Conservation (phyloP, 1,140 invertebrate species). For the Diprion similis region DNA sequence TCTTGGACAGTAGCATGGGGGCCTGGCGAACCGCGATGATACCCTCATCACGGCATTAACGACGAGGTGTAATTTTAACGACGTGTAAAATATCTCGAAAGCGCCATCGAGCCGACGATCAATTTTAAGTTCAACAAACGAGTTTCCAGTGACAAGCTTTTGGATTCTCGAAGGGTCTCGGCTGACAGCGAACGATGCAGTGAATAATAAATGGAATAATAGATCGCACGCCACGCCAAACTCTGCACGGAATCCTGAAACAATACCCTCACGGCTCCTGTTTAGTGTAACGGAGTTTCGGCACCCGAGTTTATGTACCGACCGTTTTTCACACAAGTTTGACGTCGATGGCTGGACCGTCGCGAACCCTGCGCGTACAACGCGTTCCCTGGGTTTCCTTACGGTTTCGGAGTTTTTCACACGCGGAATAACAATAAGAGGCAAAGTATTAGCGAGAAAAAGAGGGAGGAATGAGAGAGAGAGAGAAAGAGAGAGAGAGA, state of each 20-base stretch:
- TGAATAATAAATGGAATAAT: conserved; percentile 7
- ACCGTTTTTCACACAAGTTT: too few relatives aligned
- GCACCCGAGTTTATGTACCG: too few relatives aligned
- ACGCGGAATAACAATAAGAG: not conserved
- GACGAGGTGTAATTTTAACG: conserved; percentile 37
- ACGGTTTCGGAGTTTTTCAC: not conserved
- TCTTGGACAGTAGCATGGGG: not conserved
- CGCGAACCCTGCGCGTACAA: too few relatives aligned
- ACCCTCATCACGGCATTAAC: conserved; percentile 12
- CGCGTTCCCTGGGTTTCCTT: not conserved
- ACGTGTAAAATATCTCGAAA: conserved; percentile 24
- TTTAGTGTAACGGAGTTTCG: too few relatives aligned
- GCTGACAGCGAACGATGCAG: not conserved
- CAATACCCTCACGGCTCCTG: too few relatives aligned
- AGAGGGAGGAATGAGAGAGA: not conserved
- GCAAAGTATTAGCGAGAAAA: not conserved
- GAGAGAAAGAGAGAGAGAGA: too few relatives aligned
- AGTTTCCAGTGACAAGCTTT: conserved; percentile 26
- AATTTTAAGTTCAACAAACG: conserved; percentile 48
- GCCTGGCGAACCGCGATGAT: too few relatives aligned
- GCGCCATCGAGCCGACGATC: conserved; percentile 34
- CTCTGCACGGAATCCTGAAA: not conserved
- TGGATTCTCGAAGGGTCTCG: not conserved
- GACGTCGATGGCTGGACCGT: too few relatives aligned
- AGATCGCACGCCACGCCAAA: not conserved